phyloP scores from a whole-genome alignment of 2,888 invertebrate genomes.

The Phyllotreta striolata region DNA sequence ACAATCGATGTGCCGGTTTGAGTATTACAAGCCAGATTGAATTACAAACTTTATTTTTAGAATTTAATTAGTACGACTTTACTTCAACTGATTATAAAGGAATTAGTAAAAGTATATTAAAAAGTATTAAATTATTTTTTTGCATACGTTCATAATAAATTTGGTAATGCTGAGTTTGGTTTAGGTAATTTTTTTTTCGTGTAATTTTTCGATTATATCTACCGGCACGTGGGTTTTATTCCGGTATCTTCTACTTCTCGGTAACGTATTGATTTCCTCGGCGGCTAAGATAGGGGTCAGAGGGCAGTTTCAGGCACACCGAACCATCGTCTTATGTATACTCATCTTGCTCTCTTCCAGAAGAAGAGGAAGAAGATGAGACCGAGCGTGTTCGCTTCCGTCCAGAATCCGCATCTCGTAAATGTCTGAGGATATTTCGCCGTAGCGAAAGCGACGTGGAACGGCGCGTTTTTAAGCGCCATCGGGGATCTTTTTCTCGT shows the following conservation, averaged over 20 bases:
- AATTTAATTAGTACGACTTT: too few relatives aligned
- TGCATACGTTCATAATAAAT: too few relatives aligned
- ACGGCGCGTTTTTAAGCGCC: too few relatives aligned
- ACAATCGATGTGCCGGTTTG: slow-evolving; percentile 5
- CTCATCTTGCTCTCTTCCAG: slow-evolving; percentile 7
- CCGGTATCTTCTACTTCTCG: slow-evolving; percentile 41
- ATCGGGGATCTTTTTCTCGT: too few relatives aligned
- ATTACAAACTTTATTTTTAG: too few relatives aligned
- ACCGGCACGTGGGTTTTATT: slow-evolving; percentile 9
- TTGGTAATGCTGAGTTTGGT: too few relatives aligned
- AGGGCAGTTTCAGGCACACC: slow-evolving; percentile 51
- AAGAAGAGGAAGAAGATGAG: not conserved
- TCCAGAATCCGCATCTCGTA: not conserved
- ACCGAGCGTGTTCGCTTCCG: not conserved
- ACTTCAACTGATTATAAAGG: too few relatives aligned
- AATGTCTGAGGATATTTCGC: not conserved
- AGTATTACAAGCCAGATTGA: not conserved
- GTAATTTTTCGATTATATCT: slow-evolving; percentile 29
- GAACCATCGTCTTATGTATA: slow-evolving; percentile 14
- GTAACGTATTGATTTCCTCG: slow-evolving; percentile 60
- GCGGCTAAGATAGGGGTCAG: slow-evolving; percentile 60
- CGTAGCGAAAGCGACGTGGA: not conserved
- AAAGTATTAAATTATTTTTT: too few relatives aligned
- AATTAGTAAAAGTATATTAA: too few relatives aligned
- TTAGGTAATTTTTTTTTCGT: too few relatives aligned